A percentile compares a stretch with the other conserved stretches of the same genome.
phyloP scores from a whole-genome alignment of 1,140 invertebrate species.

The Leptinotarsa lineolata region DNA sequence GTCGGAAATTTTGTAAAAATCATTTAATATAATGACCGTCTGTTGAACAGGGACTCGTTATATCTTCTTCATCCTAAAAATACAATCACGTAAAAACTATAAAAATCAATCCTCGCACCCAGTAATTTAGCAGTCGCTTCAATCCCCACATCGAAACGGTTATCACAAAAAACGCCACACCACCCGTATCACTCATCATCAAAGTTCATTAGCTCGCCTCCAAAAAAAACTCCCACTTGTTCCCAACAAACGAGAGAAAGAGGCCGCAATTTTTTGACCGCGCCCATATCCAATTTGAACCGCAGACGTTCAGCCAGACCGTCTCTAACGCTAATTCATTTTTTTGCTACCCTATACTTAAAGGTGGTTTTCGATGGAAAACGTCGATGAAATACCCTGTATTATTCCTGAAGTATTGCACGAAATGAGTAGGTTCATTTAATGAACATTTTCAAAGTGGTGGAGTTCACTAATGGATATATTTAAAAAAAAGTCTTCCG shows the following conservation, averaged over 20 bases:
- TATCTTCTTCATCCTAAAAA: neutral
- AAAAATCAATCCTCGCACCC: neutral
- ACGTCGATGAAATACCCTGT: neutral
- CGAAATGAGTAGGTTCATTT: neutral
- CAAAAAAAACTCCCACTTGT: neutral
- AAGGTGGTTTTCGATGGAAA: neutral
- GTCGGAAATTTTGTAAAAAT: too few relatives aligned
- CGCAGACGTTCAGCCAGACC: neutral
- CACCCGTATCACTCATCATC: conserved; percentile 7
- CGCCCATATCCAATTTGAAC: neutral
- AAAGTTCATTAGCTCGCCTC: conserved; percentile 1
- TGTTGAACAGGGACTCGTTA: too few relatives aligned
- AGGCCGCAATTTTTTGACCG: conserved; percentile 1
- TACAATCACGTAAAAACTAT: neutral
- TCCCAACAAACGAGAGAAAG: conserved; percentile 8
- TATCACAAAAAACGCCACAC: neutral
- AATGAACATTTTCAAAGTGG: neutral
- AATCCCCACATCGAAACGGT: conserved; percentile 1
- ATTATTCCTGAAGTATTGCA: conserved; percentile 3
- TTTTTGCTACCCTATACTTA: conserved; percentile 3
- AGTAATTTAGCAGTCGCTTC: neutral
- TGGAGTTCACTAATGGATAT: too few relatives aligned
- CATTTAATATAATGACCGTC: too few relatives aligned
- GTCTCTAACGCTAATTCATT: conserved; percentile 1
- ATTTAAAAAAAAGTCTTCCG: too few relatives aligned